Base-by-base conservation (phyloP, 2,888 invertebrate genomes). In the Hirudinaria manillensis region DNA sequence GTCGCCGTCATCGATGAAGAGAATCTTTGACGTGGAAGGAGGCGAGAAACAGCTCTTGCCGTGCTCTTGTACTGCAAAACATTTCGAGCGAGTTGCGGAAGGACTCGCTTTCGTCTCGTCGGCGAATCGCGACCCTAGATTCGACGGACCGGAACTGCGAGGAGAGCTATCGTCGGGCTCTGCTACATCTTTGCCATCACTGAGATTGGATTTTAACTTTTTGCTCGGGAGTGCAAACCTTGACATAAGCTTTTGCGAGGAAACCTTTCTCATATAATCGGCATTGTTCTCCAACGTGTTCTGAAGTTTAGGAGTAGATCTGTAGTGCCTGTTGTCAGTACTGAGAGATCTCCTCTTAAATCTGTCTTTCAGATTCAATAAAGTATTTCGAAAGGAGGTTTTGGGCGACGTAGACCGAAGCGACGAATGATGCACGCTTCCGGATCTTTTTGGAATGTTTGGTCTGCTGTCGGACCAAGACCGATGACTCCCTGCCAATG, bases 1-100 rank as follows among this genome's bases (percentile, higher is more conserved):
- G 10, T 61, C 61, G n/a, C 61, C n/a, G 61, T 61, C 61, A 61
- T 61, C 61, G n/a, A 61, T 61, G 61, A 61, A 61, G 24, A 61
- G 29, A 61, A 61, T 61, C 19, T 61, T 61, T 61, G 61, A 61
- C n/a, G 24, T 29, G 24, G 29, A 24, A 6, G 61, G 61, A 61
- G 61, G 61, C 10, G 61, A 61, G n/a, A 61, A 61, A 24, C 61
- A 61, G 1, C 29, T 61, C 29, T 27, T 61, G 24, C 6, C 16
- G 45, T 16, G 13, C 45, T 45, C 45, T 45, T 10, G 16, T 16
- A 45, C 13, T 1, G 10, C 16, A 45, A 1, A 16, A 7, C 13
- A 10, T 45, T 45, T 7, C 4, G 10, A 16, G 45, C 16, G 16
- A 45, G 45, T 45, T 45, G 45, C 45, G 16, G 13, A 10, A 16